phyloP scores from a whole-genome alignment of 2,113 vertebrate species.

The Urocolius indicus region DNA sequence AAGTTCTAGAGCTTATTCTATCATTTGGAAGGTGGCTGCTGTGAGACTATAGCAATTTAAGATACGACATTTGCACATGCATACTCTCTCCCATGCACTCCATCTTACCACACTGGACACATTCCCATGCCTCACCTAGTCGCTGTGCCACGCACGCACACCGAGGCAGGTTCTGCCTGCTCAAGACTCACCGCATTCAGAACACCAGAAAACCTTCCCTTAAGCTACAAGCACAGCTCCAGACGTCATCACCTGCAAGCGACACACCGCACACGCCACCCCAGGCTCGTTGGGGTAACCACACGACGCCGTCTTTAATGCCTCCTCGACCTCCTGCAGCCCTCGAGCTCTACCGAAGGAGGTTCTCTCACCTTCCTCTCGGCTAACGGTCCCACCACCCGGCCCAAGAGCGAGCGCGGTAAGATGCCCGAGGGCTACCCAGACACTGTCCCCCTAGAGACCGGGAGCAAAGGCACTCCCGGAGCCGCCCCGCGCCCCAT shows the following conservation, averaged over 20 bases:
- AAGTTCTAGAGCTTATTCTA: not conserved
- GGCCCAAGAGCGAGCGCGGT: too few relatives aligned
- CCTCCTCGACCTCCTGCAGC: accelerated
- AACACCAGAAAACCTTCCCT: not conserved
- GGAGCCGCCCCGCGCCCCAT: not conserved
- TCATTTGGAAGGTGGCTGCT: not conserved
- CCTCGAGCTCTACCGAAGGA: accelerated
- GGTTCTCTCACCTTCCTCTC: not conserved
- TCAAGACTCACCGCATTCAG: too few relatives aligned
- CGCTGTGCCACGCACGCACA: accelerated
- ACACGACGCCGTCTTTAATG: accelerated
- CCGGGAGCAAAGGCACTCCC: too few relatives aligned
- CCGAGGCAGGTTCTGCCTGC: accelerated
- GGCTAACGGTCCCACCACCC: accelerated
- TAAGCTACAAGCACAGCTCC: accelerated
- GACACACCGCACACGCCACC: accelerated
- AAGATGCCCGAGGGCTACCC: too few relatives aligned
- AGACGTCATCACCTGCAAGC: not conserved
- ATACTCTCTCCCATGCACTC: accelerated
- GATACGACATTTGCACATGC: accelerated
- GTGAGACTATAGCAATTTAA: not conserved
- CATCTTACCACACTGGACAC: accelerated
- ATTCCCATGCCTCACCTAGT: accelerated
- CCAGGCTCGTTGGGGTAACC: not conserved
- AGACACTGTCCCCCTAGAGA: too few relatives aligned